phyloP scores from a whole-genome alignment of 2,797 vertebrate genomes.

The Cephalopachus bancanus region DNA sequence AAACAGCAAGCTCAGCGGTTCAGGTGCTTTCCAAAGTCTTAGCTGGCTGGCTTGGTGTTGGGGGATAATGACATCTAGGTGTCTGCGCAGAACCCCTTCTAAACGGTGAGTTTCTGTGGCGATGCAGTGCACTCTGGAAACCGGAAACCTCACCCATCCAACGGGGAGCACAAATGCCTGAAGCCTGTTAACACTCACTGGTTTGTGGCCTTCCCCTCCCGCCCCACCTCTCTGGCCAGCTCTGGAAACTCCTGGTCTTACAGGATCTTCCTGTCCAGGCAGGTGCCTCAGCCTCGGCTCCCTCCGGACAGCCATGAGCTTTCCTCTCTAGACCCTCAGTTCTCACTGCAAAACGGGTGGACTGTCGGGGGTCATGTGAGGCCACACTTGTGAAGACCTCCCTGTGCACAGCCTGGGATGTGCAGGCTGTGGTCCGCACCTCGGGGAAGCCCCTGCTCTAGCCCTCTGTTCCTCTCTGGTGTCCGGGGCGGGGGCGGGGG shows the following conservation, averaged over 20 bases:
- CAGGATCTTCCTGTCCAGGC: neutral
- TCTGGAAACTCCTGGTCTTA: neutral
- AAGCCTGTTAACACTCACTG: neutral
- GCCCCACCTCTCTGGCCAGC: too few relatives aligned
- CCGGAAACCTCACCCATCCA: neutral
- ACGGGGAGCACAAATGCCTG: too few relatives aligned
- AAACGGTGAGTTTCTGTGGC: neutral
- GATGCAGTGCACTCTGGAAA: neutral
- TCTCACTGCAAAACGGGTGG: neutral
- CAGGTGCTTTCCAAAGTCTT: neutral
- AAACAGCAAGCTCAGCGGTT: conserved; percentile 50
- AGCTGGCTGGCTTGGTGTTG: neutral
- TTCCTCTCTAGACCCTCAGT: neutral
- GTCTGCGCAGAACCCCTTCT: conserved; percentile 36
- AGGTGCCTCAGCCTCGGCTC: neutral
- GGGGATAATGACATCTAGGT: neutral
- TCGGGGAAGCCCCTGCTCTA: rapidly evolving
- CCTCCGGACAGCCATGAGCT: neutral
- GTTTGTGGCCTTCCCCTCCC: neutral
- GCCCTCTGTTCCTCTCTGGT: neutral
- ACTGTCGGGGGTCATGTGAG: too few relatives aligned
- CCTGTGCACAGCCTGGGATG: neutral
- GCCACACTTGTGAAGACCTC: neutral
- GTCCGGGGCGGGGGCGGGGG: too few relatives aligned
- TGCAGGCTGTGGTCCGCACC: rapidly evolving